These are phyloP conservation scores for Malurus alboscapulatus DNA, from an alignment of 2,113 vertebrate species.

Conservation along the genomic window DNA sequence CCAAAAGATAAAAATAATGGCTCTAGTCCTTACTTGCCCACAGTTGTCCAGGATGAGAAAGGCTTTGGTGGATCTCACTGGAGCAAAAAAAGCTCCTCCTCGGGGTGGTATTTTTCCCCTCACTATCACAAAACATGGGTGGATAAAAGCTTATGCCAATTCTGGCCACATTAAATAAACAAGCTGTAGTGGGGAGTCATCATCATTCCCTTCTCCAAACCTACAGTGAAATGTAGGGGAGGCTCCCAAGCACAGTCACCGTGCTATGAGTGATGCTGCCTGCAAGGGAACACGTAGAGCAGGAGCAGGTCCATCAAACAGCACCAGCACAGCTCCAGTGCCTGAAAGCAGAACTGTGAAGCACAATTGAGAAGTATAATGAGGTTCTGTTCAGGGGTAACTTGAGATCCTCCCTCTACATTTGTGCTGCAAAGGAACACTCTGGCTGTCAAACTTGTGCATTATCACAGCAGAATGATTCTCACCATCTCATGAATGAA, in stretches of 20 bases:
- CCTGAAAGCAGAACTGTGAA: background rate
- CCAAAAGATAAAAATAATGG: background rate
- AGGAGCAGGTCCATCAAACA: background rate
- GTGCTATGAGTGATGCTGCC: background rate
- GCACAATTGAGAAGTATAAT: background rate
- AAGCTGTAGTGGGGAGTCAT: background rate
- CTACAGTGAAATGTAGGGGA: background rate
- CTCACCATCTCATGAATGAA: constrained; percentile 36
- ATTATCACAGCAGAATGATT: constrained; percentile 3
- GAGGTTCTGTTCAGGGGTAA: background rate
- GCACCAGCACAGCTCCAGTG: background rate
- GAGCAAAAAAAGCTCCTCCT: background rate
- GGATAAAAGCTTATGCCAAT: background rate
- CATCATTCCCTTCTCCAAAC: background rate
- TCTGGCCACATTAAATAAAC: background rate
- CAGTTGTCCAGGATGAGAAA: background rate
- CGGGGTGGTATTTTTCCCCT: background rate
- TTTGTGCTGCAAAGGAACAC: background rate
- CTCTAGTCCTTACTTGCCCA: background rate
- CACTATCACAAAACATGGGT: background rate
- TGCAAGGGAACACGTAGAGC: background rate
- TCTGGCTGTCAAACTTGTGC: background rate
- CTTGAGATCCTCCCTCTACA: background rate
- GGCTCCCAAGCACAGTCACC: background rate
- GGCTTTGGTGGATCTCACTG: background rate